These are phyloP conservation scores for Neotoxoptera formosana DNA, from an alignment of 1,140 invertebrate genomes.

Conservation along the genomic window DNA sequence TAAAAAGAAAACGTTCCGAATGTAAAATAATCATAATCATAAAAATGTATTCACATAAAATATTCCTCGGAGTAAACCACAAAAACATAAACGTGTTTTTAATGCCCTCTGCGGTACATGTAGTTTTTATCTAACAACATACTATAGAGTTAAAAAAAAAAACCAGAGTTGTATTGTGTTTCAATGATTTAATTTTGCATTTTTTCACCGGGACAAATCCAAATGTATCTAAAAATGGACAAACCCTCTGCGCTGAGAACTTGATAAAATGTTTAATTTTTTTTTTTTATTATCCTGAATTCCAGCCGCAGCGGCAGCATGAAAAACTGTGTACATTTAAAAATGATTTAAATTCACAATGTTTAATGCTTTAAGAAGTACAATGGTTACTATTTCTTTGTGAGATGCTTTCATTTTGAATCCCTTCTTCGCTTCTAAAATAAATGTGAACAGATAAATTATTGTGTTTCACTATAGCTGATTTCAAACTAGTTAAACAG, in stretches of 20 bases:
- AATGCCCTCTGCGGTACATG: neutral
- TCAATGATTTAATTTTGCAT: conserved; percentile 7
- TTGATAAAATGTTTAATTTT: conserved; percentile 1
- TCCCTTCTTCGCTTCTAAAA: neutral
- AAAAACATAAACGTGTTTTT: conserved; percentile 22
- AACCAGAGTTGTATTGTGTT: neutral
- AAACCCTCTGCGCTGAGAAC: neutral
- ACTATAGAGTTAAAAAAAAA: neutral
- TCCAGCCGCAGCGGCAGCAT: neutral
- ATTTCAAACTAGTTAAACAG: neutral
- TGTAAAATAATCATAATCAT: conserved; percentile 15
- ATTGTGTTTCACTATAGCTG: neutral
- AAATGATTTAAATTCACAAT: neutral
- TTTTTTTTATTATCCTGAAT: neutral
- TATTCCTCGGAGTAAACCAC: neutral
- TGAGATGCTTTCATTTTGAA: neutral
- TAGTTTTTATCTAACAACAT: neutral
- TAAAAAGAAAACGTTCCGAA: neutral
- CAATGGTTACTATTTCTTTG: neutral
- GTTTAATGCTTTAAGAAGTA: neutral
- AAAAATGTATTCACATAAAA: conserved; percentile 8
- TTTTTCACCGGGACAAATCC: neutral
- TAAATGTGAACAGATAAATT: neutral
- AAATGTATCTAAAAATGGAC: neutral
- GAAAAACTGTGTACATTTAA: neutral